Base-by-base conservation (phyloP, 30 jellyfish, hydroid and myxozoan species). In the Catostylus mosaicus region DNA sequence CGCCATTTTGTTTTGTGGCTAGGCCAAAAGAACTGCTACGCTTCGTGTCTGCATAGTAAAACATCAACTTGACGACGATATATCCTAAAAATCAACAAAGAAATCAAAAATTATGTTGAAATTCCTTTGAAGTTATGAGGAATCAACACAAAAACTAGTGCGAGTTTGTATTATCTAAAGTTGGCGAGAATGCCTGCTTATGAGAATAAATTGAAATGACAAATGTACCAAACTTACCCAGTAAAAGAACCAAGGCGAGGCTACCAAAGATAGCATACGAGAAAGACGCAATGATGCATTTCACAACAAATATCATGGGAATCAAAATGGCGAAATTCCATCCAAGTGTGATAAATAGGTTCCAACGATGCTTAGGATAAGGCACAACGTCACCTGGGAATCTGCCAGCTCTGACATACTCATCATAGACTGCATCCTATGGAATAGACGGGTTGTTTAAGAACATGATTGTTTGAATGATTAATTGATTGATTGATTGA, bases 11-110 rank as follows among this genome's bases (percentile, higher is more conserved):
- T 1, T 56, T 72, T 1, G 57, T 10, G 19, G 37, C 30, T 71
- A 91, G 64, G 5, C 98, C 98, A 86, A 85, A 91, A 7, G 94
- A 80, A 71, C 98, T 91, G 56, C 98, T 92, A 38, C 82, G 85
- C 14, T 86, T 85, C 12, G 96, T 85, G 73, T 85, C 94, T 14
- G 98, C 88, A 40, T 66, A 52, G 48, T 73, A 67, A 47, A 80
- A 57, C 52, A 91, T 26, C 46, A 65, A 23, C 70, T 86, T 78
- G 47, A 67, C 33, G 46, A 91, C 23, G 33, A 61, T 30, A 50
- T 40, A 91, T 34, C 88, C 98, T 91, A 74, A 8, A 81, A 81
- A 20, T 70, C 9, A 48, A 48, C 23, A 16, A 27, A 23, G 20
- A 48, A 8, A 48, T 48, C 11, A 3, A 16, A 4, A 4, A 48